These are phyloP conservation scores for Callaeas wilsoni DNA, from an alignment of 2,113 vertebrate species.

Conservation along the genomic window DNA sequence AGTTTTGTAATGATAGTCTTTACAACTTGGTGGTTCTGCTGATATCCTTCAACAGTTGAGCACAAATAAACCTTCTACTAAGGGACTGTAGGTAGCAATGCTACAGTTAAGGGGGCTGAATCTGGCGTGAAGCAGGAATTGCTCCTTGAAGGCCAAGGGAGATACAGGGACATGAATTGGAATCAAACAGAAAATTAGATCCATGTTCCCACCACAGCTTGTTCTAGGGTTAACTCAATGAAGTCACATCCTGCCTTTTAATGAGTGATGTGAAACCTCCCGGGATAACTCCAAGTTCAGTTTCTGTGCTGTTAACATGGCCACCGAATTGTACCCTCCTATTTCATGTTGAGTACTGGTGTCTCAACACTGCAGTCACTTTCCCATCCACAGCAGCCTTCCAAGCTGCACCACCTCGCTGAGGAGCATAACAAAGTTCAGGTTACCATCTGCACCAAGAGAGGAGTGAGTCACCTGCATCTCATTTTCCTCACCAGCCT, in stretches of 20 bases:
- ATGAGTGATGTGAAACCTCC: background rate
- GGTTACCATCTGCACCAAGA: conserved; percentile 40
- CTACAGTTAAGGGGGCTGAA: background rate
- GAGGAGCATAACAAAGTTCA: conserved; percentile 66
- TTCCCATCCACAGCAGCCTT: conserved; percentile 60
- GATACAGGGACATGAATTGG: rapidly evolving
- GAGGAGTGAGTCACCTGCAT: background rate
- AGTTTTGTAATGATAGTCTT: background rate
- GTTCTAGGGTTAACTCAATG: background rate
- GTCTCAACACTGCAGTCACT: background rate
- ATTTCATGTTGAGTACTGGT: background rate
- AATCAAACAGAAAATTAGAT: background rate
- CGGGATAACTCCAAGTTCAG: background rate
- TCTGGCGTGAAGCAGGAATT: background rate
- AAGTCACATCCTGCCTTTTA: background rate
- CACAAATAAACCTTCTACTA: background rate
- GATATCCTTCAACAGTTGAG: background rate
- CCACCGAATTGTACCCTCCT: background rate
- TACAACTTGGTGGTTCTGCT: background rate
- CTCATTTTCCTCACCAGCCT: background rate
- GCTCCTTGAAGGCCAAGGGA: background rate
- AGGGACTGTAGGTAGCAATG: background rate
- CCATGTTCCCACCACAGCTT: background rate
- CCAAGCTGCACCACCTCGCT: conserved; percentile 59
- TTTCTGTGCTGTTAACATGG: background rate